Evolutionary conservation across 2,888 invertebrate species (phyloP), one percentile per base, ranked within the genome.

Genomic region (Erebia epiphron): DNA sequence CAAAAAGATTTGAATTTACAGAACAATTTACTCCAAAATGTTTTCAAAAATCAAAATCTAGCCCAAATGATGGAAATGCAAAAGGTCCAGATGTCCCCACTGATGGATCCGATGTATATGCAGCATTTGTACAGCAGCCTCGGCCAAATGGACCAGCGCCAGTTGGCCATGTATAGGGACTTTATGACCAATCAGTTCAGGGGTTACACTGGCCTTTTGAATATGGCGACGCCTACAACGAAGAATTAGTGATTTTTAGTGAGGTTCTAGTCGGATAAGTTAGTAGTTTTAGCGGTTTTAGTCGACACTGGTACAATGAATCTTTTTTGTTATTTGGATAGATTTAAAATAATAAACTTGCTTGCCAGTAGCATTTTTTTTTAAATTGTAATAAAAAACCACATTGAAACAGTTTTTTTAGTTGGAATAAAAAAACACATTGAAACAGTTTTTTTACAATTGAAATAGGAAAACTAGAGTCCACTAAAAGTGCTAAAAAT

Each of bases 91-190:
- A 82, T 86, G 71, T 75, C 78, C 0, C 87, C 88, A 0, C 85
- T 88, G 50, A 82, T 92, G 68, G 93, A 92, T 50, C 92, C 92
- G 0, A 75, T 86, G 68, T 93, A 93, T 67, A 87, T 92, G 86
- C 83, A 78, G 61, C 92, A 93, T 0, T 69, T 93, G 10, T 93
- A 92, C 74, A 87, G 83, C 67, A 86, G 85, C 26, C 71, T 92
- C 5, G 91, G 92, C 0, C 87, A 88, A 3, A 82, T 93, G 83
- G 93, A 93, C 78, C 92, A 87, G 8, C 74, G 92, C 0, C 92
- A 93, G 52, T 62, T 94, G 18, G 92, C 92, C 0, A 82, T 89
- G 78, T 93, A 93, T 67, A 80, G 92, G n/a, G 92, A 93, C 60
- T 78, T 92, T 0, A 83, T 93, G 86, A 85, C 87, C 0, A 87